phyloP scores from a whole-genome alignment of 2,797 vertebrate genomes.

The Podargus strigoides region DNA sequence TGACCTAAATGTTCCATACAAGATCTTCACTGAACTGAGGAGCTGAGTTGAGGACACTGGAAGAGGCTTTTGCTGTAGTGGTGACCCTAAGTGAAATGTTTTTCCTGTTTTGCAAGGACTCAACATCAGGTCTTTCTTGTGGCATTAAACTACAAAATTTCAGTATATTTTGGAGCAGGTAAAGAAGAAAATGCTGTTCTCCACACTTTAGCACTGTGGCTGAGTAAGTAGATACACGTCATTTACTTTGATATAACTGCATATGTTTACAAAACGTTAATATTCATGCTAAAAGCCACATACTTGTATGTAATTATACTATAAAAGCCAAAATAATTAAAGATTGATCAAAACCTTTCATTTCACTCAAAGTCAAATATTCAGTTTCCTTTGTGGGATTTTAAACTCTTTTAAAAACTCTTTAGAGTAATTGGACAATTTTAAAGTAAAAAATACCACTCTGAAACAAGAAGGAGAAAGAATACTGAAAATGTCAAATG shows the following conservation, averaged over 20 bases:
- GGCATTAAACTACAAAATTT: neutral
- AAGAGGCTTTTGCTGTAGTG: neutral
- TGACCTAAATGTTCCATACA: neutral
- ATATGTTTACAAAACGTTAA: neutral
- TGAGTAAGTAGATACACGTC: neutral
- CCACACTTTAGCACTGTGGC: neutral
- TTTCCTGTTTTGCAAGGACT: neutral
- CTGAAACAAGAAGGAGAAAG: neutral
- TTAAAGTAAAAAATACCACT: neutral
- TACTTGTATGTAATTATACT: neutral
- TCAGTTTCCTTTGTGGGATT: neutral
- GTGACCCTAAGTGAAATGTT: neutral
- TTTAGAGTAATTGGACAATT: neutral
- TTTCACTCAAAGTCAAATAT: neutral
- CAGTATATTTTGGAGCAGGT: neutral
- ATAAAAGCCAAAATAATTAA: neutral
- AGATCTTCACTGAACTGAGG: neutral
- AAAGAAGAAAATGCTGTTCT: neutral
- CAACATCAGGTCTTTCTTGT: neutral
- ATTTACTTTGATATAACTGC: neutral
- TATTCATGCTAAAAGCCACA: neutral
- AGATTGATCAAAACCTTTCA: neutral
- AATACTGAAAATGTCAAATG: neutral
- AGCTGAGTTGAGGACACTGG: neutral
- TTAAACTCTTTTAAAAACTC: neutral